phyloP scores from a whole-genome alignment of 2,113 vertebrate genomes.

The Pogonocichla stellata region DNA sequence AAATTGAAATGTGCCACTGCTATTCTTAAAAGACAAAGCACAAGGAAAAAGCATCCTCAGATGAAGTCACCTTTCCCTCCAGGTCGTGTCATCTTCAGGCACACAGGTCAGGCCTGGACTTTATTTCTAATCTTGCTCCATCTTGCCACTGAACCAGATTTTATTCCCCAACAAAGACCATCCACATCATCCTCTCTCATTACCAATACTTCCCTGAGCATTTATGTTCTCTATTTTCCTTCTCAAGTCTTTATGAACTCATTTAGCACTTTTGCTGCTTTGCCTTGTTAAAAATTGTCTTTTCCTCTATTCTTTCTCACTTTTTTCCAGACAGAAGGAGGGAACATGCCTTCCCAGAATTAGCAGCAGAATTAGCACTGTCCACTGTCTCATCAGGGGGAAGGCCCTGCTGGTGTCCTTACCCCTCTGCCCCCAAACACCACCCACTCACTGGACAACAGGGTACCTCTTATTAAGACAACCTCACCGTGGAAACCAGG shows the following conservation, averaged over 20 bases:
- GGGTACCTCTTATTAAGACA: background rate
- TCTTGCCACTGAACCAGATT: background rate
- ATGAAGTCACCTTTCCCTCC: background rate
- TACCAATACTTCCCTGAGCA: background rate
- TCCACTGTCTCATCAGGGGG: background rate
- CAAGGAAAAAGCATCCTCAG: background rate
- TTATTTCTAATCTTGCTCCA: background rate
- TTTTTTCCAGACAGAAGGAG: background rate
- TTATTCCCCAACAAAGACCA: background rate
- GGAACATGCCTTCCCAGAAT: background rate
- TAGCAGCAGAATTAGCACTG: background rate
- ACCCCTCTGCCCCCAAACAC: background rate
- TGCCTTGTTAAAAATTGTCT: background rate
- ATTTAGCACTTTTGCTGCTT: background rate
- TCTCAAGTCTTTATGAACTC: background rate
- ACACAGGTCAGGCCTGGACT: background rate
- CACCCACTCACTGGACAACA: background rate
- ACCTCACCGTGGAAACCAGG: background rate
- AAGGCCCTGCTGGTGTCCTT: background rate
- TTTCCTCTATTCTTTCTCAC: background rate
- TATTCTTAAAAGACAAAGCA: background rate
- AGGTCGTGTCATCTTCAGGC: background rate
- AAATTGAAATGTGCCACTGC: background rate
- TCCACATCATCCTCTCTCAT: background rate
- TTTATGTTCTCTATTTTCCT: background rate